phyloP scores from a whole-genome alignment of 2,797 vertebrate species.

The Coregonus ussuriensis region DNA sequence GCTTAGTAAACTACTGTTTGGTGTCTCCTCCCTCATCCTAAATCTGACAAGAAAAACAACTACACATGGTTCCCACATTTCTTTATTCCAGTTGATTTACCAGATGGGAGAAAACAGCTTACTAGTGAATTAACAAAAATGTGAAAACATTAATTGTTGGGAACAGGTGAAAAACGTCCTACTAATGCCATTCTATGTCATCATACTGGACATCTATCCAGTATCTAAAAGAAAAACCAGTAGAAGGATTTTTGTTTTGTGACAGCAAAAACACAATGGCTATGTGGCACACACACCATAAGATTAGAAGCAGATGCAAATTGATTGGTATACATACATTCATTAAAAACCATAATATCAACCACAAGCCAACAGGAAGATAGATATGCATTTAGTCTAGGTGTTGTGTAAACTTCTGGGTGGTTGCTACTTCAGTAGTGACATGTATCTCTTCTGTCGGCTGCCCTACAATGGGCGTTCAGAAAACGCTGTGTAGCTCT shows the following conservation, averaged over 20 bases:
- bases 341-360: constrained; percentile 45
- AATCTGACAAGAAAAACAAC: background rate
- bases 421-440: constrained; percentile 22
- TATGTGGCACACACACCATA: background rate
- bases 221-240: constrained; percentile 69
- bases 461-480: constrained; percentile 87
- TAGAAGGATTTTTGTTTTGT: constrained; percentile 28
- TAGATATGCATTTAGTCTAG: constrained; percentile 29
- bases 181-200: constrained; percentile 54
- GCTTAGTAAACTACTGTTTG: too few relatives aligned
- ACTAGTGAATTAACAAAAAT: constrained; percentile 52
- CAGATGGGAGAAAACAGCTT: background rate
- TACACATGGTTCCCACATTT: background rate
- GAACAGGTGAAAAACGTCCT: constrained; percentile 18
- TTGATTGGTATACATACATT: constrained; percentile 21
- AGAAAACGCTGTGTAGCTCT: constrained; percentile 93
- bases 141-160: constrained; percentile 60
- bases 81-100: background rate
- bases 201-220: constrained; percentile 33
- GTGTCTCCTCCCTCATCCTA: too few relatives aligned
- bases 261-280: constrained; percentile 48
- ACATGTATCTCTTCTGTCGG: constrained; percentile 24
- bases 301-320: constrained; percentile 35
- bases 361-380: constrained; percentile 43
- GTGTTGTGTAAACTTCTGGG: constrained; percentile 32